These are phyloP conservation scores for Acleris literana DNA, from an alignment of 2,888 invertebrate species.

Conservation along the genomic window DNA sequence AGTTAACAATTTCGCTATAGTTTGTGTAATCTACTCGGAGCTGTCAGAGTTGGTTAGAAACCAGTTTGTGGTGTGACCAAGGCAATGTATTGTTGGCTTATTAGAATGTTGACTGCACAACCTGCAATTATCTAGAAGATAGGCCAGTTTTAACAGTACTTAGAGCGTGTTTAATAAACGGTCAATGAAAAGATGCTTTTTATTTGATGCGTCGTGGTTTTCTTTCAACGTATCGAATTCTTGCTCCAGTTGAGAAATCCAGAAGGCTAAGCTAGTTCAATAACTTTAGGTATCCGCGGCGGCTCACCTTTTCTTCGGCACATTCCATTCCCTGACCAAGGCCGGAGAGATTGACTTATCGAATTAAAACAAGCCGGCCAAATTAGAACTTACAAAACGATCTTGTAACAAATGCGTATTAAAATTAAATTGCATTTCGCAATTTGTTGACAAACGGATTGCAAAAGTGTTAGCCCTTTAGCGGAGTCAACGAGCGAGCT, in stretches of 20 bases:
- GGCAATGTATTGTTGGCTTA: slow-evolving; percentile 35
- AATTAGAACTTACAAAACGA: slow-evolving; percentile 48
- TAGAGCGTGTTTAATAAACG: background rate
- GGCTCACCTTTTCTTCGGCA: slow-evolving; percentile 40
- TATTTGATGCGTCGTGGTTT: background rate
- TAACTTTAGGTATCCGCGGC: slow-evolving; percentile 35
- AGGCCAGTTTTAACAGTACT: background rate
- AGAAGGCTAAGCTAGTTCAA: slow-evolving; percentile 26
- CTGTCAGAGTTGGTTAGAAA: slow-evolving; percentile 34
- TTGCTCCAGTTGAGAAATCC: slow-evolving; percentile 20
- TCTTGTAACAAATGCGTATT: slow-evolving; percentile 46
- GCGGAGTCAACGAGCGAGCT: slow-evolving; percentile 56
- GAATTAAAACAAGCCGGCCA: slow-evolving; percentile 32
- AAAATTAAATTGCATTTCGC: slow-evolving; percentile 53
- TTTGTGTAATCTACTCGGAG: slow-evolving; percentile 31
- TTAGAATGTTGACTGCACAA: slow-evolving; percentile 34
- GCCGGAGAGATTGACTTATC: slow-evolving; percentile 47
- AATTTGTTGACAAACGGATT: slow-evolving; percentile 74
- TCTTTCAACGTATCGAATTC: background rate
- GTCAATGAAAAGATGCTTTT: background rate
- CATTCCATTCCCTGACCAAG: slow-evolving; percentile 42
- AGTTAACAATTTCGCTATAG: slow-evolving; percentile 21
- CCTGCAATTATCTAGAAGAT: slow-evolving; percentile 19
- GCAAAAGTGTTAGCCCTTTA: slow-evolving; percentile 68
- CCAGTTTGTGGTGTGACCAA: slow-evolving; percentile 33